phyloP scores from a whole-genome alignment of 1,140 invertebrate genomes.

The Psix sp. region DNA sequence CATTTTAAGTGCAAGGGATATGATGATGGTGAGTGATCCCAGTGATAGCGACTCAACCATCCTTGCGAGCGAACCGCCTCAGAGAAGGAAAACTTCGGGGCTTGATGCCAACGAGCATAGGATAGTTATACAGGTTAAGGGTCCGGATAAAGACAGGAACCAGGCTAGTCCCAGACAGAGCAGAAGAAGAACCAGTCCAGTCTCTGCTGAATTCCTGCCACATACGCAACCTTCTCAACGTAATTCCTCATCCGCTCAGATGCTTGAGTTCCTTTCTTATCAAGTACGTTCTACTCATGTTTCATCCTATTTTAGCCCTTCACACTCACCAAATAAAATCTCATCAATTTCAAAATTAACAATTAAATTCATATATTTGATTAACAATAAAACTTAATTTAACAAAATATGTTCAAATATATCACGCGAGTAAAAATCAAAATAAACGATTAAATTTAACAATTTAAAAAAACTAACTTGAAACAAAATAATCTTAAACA shows the following conservation, averaged over 20 bases:
- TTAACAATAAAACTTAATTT: too few relatives aligned
- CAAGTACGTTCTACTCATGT: constrained; percentile 63
- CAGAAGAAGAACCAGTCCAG: constrained; percentile 59
- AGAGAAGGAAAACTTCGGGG: constrained; percentile 77
- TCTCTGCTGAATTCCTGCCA: constrained; percentile 38
- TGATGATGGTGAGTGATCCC: constrained; percentile 91
- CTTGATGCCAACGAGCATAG: constrained; percentile 81
- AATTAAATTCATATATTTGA: too few relatives aligned
- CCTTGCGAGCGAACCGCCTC: constrained; percentile 85
- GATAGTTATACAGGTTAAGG: constrained; percentile 90
- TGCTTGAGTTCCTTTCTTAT: constrained; percentile 71
- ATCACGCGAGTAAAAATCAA: too few relatives aligned
- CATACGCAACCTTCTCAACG: constrained; percentile 50
- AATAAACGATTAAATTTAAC: too few relatives aligned
- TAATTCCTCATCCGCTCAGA: constrained; percentile 32
- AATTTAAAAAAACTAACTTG: too few relatives aligned
- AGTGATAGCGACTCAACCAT: constrained; percentile 90
- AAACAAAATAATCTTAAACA: too few relatives aligned
- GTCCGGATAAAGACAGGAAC: constrained; percentile 79
- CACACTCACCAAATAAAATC: too few relatives aligned
- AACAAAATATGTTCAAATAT: too few relatives aligned
- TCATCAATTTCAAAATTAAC: too few relatives aligned
- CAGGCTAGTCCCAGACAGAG: constrained; percentile 66
- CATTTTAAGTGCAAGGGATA: constrained; percentile 81
- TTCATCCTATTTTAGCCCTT: too few relatives aligned